phyloP scores from a whole-genome alignment of 1,140 invertebrate species.

The Olivierus martensii region DNA sequence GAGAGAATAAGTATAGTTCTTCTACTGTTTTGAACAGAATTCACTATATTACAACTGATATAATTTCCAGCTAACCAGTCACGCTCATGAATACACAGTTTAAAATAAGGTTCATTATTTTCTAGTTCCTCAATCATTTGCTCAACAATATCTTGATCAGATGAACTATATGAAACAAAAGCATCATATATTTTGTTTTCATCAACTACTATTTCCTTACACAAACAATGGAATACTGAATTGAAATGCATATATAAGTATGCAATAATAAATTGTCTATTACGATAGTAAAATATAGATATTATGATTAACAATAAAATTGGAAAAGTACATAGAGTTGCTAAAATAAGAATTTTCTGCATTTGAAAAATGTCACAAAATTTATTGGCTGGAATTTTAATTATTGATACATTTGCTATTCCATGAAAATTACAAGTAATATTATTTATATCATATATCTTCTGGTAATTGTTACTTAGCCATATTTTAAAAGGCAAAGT shows the following conservation, averaged over 20 bases:
- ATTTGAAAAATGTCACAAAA: slow-evolving; percentile 22
- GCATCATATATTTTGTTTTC: slow-evolving; percentile 67
- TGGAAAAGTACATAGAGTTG: slow-evolving; percentile 16
- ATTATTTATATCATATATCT: slow-evolving; percentile 14
- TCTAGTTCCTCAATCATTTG: slow-evolving; percentile 49
- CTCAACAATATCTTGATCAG: slow-evolving; percentile 51
- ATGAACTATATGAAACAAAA: slow-evolving; percentile 70
- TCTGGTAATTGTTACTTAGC: slow-evolving; percentile 33
- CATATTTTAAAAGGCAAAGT: slow-evolving; percentile 38
- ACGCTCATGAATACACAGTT: slow-evolving; percentile 57
- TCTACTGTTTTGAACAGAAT: slow-evolving; percentile 58
- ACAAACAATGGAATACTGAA: slow-evolving; percentile 44
- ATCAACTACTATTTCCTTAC: slow-evolving; percentile 51
- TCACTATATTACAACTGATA: slow-evolving; percentile 63
- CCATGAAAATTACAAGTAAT: slow-evolving; percentile 14
- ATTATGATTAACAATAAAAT: slow-evolving; percentile 18
- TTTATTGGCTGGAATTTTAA: slow-evolving; percentile 32
- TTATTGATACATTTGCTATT: slow-evolving; percentile 1
- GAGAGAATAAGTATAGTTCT: slow-evolving; percentile 72
- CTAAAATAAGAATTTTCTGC: slow-evolving; percentile 15
- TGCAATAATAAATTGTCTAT: slow-evolving; percentile 39
- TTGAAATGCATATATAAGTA: slow-evolving; percentile 51
- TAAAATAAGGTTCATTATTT: slow-evolving; percentile 27
- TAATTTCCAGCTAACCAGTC: slow-evolving; percentile 57
- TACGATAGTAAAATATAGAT: slow-evolving; percentile 45